Evolutionary conservation across 1,140 invertebrate genomes (phyloP), one percentile per base, ranked within the genome.

Genomic region (Bicyclus anynana): DNA sequence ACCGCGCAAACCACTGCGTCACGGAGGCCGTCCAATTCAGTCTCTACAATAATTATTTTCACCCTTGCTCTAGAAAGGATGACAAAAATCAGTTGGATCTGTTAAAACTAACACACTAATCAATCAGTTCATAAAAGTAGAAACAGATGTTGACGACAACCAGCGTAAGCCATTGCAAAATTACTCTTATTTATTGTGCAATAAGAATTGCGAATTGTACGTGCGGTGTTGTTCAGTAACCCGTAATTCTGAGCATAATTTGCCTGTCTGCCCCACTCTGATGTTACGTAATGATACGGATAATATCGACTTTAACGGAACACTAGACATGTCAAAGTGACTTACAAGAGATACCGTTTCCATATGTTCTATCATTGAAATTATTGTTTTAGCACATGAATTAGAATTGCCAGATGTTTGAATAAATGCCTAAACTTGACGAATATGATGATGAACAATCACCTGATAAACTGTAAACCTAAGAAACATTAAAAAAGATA

Each of bases 221-320:
- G 42, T 44, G 18, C 1, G 56, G n/a, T 21, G 49, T 35, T 48
- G 38, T 27, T 33, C 20, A 49, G 47, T n/a, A 62, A 62, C 50
- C 51, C 40, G 54, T 44, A 35, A 58, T 58, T 53, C 37, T 35
- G 27, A 26, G 44, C 44, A 62, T 53, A 58, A 62, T 62, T 58
- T 62, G 26, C 54, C 47, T 49, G 23, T 48, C 33, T 52, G 17
- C 16, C 26, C 46, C 17, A 44, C 44, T 56, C 59, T 49, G 20
- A 21, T 44, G 49, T 56, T 56, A 56, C 46, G 54, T 23, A 48
- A 58, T 53, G 50, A 53, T 26, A 61, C 38, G 23, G 46, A 53
- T 54, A 61, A 54, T 59, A 53, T 52, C 46, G 26, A 49, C 37
- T 48, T 29, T 53, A 49, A 60, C 44, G 51, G 51, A 60, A 49